Conservation (phyloP, 2,797 vertebrate species). For the Lacerta bilineata region DNA sequence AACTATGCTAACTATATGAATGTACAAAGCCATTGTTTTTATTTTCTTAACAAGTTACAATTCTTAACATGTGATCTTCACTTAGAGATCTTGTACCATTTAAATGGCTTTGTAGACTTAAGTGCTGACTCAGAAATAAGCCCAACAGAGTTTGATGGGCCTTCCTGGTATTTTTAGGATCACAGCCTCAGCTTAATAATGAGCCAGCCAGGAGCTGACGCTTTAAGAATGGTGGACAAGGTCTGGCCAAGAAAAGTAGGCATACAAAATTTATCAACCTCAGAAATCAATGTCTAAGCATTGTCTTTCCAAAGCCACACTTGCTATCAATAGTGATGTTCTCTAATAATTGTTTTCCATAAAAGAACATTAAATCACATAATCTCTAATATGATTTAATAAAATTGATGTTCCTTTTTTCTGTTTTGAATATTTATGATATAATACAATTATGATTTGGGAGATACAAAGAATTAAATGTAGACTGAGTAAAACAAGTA, state of each 20-base stretch:
- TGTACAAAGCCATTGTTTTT: neutral
- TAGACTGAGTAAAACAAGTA: neutral
- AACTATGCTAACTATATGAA: no score
- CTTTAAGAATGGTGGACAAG: neutral
- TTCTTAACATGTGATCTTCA: neutral
- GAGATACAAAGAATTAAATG: neutral
- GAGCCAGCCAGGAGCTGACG: neutral
- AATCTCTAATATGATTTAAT: neutral
- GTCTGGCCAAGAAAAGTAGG: neutral
- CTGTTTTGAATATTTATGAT: neutral
- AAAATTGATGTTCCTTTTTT: neutral
- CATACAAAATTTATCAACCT: neutral
- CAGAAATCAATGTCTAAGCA: neutral
- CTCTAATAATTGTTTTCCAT: conserved; percentile 6
- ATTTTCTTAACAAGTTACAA: neutral
- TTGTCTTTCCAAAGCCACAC: neutral
- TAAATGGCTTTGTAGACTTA: neutral
- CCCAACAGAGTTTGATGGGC: neutral
- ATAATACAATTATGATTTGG: neutral
- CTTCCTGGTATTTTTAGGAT: neutral
- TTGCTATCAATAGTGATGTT: neutral
- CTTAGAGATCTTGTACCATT: neutral
- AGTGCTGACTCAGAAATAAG: neutral
- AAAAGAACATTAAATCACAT: neutral
- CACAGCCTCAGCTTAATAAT: neutral